Evolutionary conservation across 2,113 vertebrate genomes (phyloP), one percentile per base, ranked within the genome.

Genomic region (Pardalotus punctatus): DNA sequence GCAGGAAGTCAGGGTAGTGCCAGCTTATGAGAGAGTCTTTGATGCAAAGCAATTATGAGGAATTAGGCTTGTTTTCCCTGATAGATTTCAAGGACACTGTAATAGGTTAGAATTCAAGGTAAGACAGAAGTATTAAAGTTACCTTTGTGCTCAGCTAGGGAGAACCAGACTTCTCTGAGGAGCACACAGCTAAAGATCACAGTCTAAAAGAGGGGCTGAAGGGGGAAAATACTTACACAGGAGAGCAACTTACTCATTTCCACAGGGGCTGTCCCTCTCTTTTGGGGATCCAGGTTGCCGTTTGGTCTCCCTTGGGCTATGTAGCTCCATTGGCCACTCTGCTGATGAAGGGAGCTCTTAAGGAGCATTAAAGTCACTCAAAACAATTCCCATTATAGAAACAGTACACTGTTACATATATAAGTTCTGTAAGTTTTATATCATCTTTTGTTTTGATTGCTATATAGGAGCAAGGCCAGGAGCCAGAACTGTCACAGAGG

Each of bases 121-220:
- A 93, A 94, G 65, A 78, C 60, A 91, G 78, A 96, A 91, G 45
- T 83, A 84, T 93, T 95, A 76, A 95, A 96, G 84, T 94, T 97
- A 95, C 91, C 81, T 92, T 89, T 78, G 33, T 91, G 93, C 81
- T 96, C 82, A 95, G 56, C 65, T 61, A 79, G 88, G 14, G 28
- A 95, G 74, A 97, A 66, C 65, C 73, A 97, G 94, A 51, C 31
- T 79, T 50, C 62, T 57, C 40, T 61, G 53, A 89, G 65, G 48
- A 87, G 25, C n/a, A 42, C 36, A 50, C 0, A 72, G 36, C 15
- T 56, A n/a, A 74, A 8, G 5, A 64, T 22, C 69, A 53, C 13
- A 53, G 19, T 33, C 64, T 47, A 48, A 74, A 67, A 21, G 53
- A 76, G 53, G 33, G 60, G 45, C 35, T 60, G 48, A 60, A 51